Evolutionary conservation across 2,888 invertebrate species (phyloP), one percentile per base, ranked within the genome.

Genomic region (Ryuthela nishihirai): DNA sequence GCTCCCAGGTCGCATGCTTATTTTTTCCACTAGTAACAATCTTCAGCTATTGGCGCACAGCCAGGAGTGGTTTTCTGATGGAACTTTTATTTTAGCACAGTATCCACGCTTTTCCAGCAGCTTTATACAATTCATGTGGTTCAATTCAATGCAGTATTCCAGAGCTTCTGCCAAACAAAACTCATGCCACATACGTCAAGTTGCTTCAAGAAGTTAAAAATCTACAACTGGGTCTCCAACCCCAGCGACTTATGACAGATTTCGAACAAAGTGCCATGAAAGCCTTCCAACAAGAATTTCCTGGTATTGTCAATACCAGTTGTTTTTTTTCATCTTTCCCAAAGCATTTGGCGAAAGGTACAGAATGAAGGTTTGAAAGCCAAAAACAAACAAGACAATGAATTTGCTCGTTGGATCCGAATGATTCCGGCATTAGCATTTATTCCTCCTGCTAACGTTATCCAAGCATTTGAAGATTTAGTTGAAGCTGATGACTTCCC

Each of bases 151-250:
- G 4, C 43, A 26, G 1, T 43, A 18, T 2, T 43, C 41, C 29
- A 43, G 43, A 9, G 29, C 29, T 43, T 25, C 43, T 43, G 15
- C 29, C 43, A 29, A 43, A 43, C 15, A 26, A 43, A 43, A 26
- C 32, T 43, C 2, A 12, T 26, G 29, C 43, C 15, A 17, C 26
- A 29, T n/a, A 25, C 15, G 43, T 43, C 25, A 25, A 43, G 43
- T 43, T 43, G 9, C 43, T 43, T 43, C 43, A 43, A 43, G 43
- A 43, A 43, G n/a, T 43, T 43, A 43, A 26, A 43, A 43, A 43
- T 32, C 18, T 43, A 43, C 43, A 43, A 43, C 26, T 21, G 5
- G 43, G 29, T 43, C 43, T 43, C 41, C 41, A 24, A 41, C 1
- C 3, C n/a, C n/a, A n/a, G n/a, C n/a, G n/a, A n/a, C n/a, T n/a